Conservation (phyloP, 2,888 invertebrate species). For the Gibbula magus region DNA sequence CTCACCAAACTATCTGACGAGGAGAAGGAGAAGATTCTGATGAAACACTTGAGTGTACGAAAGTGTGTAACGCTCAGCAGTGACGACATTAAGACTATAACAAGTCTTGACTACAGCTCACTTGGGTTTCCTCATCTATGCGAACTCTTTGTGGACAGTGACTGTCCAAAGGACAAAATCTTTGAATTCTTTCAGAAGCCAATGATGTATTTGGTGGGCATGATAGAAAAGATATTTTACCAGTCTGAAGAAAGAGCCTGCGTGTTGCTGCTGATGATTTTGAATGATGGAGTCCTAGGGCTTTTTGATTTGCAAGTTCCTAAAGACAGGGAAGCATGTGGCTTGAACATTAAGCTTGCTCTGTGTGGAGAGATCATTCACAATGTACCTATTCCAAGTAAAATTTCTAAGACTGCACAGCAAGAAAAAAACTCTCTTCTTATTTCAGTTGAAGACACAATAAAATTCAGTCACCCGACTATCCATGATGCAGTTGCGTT, state of each 20-base stretch:
- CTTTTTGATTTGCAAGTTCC: not conserved
- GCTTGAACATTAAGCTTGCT: not conserved
- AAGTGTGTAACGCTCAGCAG: not conserved
- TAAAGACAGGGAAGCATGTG: not conserved
- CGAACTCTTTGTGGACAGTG: not conserved
- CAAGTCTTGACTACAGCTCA: not conserved
- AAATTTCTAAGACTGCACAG: not conserved
- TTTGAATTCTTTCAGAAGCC: not conserved
- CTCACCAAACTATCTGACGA: not conserved
- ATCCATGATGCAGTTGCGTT: not conserved
- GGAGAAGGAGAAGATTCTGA: not conserved
- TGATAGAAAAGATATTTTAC: not conserved
- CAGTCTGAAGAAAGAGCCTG: not conserved
- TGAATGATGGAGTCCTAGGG: not conserved
- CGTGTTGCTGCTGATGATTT: not conserved
- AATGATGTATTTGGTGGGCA: not conserved
- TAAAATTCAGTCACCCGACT: conserved; percentile 9
- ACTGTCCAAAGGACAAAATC: not conserved
- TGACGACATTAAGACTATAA: not conserved
- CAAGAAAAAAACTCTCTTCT: not conserved
- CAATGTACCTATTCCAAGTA: not conserved
- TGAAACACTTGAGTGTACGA: not conserved
- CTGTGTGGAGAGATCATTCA: not conserved
- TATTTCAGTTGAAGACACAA: not conserved
- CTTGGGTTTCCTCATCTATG: not conserved